phyloP scores from a whole-genome alignment of 1,140 invertebrate species.

The Platorchestia sp. region DNA sequence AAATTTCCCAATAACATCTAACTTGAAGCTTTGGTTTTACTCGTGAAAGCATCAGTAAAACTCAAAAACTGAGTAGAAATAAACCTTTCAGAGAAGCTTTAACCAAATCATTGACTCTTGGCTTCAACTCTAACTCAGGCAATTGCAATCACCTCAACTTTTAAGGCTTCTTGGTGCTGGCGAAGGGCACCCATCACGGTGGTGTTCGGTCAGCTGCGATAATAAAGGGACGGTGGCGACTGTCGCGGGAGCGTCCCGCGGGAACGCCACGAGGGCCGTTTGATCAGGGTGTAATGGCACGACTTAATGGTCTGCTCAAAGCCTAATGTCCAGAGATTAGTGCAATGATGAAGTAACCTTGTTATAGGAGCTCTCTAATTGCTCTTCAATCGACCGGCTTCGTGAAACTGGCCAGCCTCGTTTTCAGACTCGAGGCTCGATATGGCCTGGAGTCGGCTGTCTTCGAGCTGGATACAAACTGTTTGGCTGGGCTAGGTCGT shows the following conservation, averaged over 20 bases:
- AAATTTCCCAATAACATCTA: too few species aligned
- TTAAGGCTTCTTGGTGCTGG: background rate
- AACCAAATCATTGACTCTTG: too few species aligned
- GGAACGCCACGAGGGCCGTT: background rate
- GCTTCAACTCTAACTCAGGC: background rate
- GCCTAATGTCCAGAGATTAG: conserved; percentile 49
- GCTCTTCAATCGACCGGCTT: conserved; percentile 37
- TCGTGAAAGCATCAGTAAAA: too few species aligned
- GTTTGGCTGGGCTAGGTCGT: background rate
- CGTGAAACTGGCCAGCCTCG: background rate
- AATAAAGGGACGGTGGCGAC: background rate
- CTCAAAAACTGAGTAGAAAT: too few species aligned
- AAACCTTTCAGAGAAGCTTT: too few species aligned
- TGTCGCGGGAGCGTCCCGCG: background rate
- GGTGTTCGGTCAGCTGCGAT: background rate
- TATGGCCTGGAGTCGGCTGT: background rate
- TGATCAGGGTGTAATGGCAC: conserved; percentile 38
- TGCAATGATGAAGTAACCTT: conserved; percentile 54
- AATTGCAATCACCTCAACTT: background rate
- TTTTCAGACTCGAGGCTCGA: too few species aligned
- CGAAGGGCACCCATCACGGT: background rate
- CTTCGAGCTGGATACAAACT: background rate
- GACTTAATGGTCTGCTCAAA: conserved; percentile 28
- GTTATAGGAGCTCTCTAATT: conserved; percentile 46
- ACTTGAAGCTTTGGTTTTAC: too few species aligned